Percentiles rank a stretch among this genome's conserved stretches.
Evolutionary conservation across 2,888 invertebrate genomes (phyloP).

Genomic region (Zhuqinia jingwanae): DNA sequence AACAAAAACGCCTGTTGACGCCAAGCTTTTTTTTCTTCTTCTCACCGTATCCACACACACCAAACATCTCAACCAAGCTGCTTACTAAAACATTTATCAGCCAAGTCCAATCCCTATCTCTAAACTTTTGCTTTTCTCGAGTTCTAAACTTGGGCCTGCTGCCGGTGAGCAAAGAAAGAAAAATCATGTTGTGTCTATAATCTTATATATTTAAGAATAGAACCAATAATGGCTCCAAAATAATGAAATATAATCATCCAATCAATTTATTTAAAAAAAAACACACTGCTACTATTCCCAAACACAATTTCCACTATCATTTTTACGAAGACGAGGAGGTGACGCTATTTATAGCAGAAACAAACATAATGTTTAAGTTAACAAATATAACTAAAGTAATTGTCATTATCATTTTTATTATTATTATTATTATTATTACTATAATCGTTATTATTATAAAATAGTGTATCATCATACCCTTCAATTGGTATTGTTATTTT

Average conservation of each 20-base stretch:
- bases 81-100: neutral
- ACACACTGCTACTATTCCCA: no score
- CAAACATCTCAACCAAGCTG: neutral
- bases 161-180: no score
- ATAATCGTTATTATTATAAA: slow-evolving; percentile 23
- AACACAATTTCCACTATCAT: neutral
- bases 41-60: neutral
- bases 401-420: slow-evolving; percentile 7
- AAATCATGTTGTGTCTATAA: no score
- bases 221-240: neutral
- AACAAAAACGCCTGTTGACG: neutral
- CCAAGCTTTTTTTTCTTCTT: slow-evolving; percentile 5
- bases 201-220: neutral
- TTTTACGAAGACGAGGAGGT: slow-evolving; percentile 68
- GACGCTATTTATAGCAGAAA: slow-evolving; percentile 37
- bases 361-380: neutral
- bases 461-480: no score
- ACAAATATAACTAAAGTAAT: slow-evolving; percentile 6
- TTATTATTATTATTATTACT: slow-evolving; percentile 15
- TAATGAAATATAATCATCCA: neutral
- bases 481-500: no score
- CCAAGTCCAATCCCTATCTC: neutral
- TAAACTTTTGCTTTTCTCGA: neutral
- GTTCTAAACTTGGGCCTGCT: no score
- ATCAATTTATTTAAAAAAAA: slow-evolving; percentile 22